Evolutionary conservation across 1,140 invertebrate genomes (phyloP).

Genomic region (Ceratina australensis): DNA sequence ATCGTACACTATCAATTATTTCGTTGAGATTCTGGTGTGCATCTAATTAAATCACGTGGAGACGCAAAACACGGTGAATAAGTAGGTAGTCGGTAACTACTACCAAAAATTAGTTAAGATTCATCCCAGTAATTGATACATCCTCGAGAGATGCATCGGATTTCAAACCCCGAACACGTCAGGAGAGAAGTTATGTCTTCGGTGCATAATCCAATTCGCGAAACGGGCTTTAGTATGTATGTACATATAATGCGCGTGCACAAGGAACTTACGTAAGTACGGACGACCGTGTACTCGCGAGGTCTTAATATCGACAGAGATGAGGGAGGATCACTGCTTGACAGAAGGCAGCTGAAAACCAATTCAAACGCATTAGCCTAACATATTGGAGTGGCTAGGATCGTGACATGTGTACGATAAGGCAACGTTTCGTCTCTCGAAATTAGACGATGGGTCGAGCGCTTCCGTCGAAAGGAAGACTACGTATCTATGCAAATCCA

Average conservation of each 20-base stretch:
- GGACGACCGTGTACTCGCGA: not conserved
- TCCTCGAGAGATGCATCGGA: not conserved
- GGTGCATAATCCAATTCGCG: slow-evolving; percentile 28
- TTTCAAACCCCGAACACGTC: slow-evolving; percentile 11
- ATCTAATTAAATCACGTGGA: not conserved
- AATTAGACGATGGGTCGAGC: too few species aligned
- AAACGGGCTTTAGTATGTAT: slow-evolving; percentile 21
- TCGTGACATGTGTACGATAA: not conserved
- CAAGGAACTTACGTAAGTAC: slow-evolving; percentile 24
- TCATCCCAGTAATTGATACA: not conserved
- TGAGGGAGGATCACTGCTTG: not conserved
- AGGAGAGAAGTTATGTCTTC: slow-evolving; percentile 23
- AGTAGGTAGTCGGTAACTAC: not conserved
- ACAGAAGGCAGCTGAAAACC: slow-evolving; percentile 16
- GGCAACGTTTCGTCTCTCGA: not conserved
- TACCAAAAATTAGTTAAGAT: not conserved
- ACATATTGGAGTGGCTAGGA: slow-evolving; percentile 8
- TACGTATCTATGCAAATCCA: not conserved
- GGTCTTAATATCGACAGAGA: slow-evolving; percentile 21
- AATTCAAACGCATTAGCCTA: slow-evolving; percentile 14
- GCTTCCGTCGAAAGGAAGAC: too few species aligned
- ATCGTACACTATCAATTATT: slow-evolving; percentile 1
- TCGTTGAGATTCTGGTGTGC: not conserved
- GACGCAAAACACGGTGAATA: too few species aligned
- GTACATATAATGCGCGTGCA: slow-evolving; percentile 13